Percentiles rank a stretch among this genome's conserved stretches.
Conservation (phyloP, 2,113 vertebrate species). For the Gambusia affinis region DNA sequence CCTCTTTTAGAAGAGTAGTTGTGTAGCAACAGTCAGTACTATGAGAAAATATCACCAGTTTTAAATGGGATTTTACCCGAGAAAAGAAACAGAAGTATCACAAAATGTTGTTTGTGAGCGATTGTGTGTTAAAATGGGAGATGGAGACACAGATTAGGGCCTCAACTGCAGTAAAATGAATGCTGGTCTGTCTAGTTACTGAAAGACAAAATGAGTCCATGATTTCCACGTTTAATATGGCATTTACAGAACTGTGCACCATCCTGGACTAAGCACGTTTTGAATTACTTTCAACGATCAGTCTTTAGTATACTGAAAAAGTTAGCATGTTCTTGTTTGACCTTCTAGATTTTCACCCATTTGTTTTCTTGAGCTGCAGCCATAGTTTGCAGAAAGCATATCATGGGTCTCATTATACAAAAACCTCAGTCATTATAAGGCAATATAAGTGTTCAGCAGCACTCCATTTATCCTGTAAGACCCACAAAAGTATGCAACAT, state of each 20-base stretch:
- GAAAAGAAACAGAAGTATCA: neutral
- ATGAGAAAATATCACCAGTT: slow-evolving; percentile 2
- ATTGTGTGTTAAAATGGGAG: neutral
- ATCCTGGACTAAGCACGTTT: neutral
- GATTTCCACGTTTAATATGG: neutral
- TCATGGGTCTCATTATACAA: neutral
- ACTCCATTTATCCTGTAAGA: no score
- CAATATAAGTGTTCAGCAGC: neutral
- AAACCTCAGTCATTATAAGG: neutral
- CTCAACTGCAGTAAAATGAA: neutral
- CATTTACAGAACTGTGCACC: neutral
- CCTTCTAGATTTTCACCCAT: neutral
- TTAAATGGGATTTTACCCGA: slow-evolving; percentile 6
- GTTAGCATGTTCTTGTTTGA: neutral
- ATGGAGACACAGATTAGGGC: neutral
- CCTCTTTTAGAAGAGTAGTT: neutral
- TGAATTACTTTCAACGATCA: neutral
- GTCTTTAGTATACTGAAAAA: neutral
- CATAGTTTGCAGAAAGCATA: neutral
- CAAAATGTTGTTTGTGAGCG: neutral
- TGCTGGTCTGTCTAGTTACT: neutral
- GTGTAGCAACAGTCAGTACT: neutral
- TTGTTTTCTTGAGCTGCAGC: neutral
- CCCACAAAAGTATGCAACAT: neutral
- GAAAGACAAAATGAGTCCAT: neutral